Evolutionary conservation across 2,113 vertebrate genomes (phyloP).

Genomic region (Etia nguti): DNA sequence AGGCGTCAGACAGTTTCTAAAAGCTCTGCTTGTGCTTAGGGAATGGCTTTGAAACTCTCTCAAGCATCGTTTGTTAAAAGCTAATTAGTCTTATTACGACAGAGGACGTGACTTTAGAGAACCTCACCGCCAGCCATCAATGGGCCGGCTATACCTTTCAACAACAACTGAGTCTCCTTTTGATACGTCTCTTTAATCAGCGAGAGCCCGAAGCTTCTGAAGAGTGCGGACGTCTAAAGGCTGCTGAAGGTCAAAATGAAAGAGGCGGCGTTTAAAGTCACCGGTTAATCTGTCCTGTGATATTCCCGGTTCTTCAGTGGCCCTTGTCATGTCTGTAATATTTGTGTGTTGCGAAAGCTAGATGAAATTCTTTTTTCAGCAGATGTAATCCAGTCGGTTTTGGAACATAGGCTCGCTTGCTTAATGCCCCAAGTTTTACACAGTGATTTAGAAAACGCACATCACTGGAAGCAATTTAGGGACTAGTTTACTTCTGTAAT

Average conservation of each 20-base stretch:
- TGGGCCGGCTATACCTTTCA: not conserved
- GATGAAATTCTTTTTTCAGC: not conserved
- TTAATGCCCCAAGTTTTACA: not conserved
- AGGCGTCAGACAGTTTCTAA: not conserved
- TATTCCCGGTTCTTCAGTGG: not conserved
- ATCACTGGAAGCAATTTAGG: not conserved
- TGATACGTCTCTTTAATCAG: constrained; percentile 10
- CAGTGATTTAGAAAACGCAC: not conserved
- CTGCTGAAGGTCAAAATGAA: constrained; percentile 1
- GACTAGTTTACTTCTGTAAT: not conserved
- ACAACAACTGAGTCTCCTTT: not conserved
- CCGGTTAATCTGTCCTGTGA: constrained; percentile 29
- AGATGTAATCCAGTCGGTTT: not conserved
- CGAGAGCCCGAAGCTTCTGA: not conserved
- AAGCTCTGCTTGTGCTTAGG: not conserved
- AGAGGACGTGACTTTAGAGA: not conserved
- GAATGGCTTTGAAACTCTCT: constrained; percentile 15
- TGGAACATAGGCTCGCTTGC: not conserved
- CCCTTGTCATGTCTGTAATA: not conserved
- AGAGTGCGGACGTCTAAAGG: not conserved
- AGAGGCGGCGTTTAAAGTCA: not conserved
- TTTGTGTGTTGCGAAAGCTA: not conserved
- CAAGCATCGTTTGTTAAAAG: not conserved
- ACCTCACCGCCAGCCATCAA: not conserved
- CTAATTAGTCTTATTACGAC: constrained; percentile 22